Base-by-base conservation (phyloP, 1,140 invertebrate genomes). In the Eumaeus atala region DNA sequence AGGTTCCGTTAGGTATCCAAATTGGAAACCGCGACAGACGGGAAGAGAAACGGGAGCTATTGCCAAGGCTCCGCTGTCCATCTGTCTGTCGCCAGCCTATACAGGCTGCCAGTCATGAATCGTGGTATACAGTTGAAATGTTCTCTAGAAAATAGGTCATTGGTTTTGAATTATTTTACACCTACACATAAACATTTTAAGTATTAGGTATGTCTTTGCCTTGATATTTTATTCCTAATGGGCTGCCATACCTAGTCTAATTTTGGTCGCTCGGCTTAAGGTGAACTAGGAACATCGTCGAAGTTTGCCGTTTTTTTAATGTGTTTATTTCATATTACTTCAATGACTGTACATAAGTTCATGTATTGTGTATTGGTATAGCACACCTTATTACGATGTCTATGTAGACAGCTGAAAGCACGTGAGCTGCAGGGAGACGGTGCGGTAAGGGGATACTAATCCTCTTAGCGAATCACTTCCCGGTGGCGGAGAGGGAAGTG, bases 381-480 rank as follows among this genome's bases (percentile, higher is more conserved):
- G 12, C n/a, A 40, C 38, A 40, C 12, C 38, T 40, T 14, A 40
- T 40, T 40, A 14, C 17, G 9, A 1, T 8, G 37, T 42, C 18
- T 14, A 28, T 21, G 21, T 33, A 52, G 21, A 37, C 51, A 52
- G 36, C 48, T 47, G 58, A 56, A 60, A 55, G 53, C 51, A 51
- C 48, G 11, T 10, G 37, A 40, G 18, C 14, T n/a, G n/a, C 33
- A 48, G 50, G 53, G 51, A 50, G 37, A 51, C 47, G 54, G 52
- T 58, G 56, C 60, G 42, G 64, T 55, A 58, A 51, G 53, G 57
- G 56, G 44, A 56, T 49, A 61, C 52, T 59, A 62, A 62, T 67
- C 54, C 59, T 58, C 58, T 64, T 59, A 54, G 50, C 34, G 51
- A 56, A 61, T 59, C 40, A 54, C 61, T 64, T 61, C 58, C 61